Conservation (phyloP, 2,113 vertebrate genomes). For the Piliocolobus tephrosceles region DNA sequence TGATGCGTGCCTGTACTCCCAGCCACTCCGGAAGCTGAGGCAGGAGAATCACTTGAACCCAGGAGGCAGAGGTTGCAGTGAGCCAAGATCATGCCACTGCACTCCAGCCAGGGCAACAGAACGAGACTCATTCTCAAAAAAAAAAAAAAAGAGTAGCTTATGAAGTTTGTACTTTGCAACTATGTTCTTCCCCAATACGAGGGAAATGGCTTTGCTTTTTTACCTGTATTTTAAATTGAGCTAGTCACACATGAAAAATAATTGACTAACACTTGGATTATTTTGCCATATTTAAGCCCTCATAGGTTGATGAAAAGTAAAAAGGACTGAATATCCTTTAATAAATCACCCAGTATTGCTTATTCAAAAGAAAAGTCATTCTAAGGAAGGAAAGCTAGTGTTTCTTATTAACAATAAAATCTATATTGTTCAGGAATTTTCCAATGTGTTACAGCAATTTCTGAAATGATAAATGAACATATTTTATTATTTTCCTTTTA, state of each 20-base stretch:
- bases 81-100: too few species aligned
- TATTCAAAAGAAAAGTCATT: not conserved
- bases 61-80: too few species aligned
- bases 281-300: not conserved
- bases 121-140: too few species aligned
- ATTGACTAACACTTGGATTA: not conserved
- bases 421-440: not conserved
- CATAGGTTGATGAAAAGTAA: not conserved
- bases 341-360: not conserved
- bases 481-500: constrained; percentile 32
- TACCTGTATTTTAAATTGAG: not conserved
- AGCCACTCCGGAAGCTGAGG: too few species aligned
- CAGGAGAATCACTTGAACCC: too few species aligned
- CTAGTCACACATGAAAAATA: not conserved
- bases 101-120: too few species aligned
- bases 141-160: not conserved
- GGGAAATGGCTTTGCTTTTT: not conserved
- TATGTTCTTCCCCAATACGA: not conserved
- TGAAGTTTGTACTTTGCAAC: not conserved
- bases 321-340: not conserved
- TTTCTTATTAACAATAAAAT: not conserved
- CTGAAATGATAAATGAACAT: not conserved
- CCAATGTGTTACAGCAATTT: not conserved
- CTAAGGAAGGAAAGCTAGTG: not conserved
- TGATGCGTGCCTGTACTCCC: too few species aligned